Evolutionary conservation across 2,888 invertebrate genomes (phyloP).

Genomic region (Mayetiola destructor): DNA sequence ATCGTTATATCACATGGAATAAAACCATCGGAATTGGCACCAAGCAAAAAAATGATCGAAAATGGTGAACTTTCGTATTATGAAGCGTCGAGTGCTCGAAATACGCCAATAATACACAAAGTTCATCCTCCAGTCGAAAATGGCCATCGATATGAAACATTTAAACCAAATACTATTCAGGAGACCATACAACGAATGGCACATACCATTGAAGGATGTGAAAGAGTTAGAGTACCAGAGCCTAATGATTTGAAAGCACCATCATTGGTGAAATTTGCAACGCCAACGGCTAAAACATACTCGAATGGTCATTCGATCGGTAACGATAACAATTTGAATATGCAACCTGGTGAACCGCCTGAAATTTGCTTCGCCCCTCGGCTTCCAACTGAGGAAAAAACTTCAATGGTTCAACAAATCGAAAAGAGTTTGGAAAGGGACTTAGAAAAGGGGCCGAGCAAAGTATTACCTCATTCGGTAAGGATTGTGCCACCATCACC

Average conservation of each 20-base stretch:
- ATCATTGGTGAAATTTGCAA: constrained; percentile 35
- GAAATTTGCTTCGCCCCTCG: constrained; percentile 49
- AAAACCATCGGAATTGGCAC: too few relatives aligned
- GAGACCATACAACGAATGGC: constrained; percentile 26
- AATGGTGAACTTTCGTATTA: too few relatives aligned
- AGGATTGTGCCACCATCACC: constrained; percentile 39
- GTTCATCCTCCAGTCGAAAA: too few relatives aligned
- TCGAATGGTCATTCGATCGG: constrained; percentile 19
- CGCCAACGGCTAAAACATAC: constrained; percentile 24
- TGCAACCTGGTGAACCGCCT: constrained; percentile 54
- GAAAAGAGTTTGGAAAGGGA: constrained; percentile 42
- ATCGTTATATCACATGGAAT: too few relatives aligned
- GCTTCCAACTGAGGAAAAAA: constrained; percentile 35
- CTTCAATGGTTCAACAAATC: constrained; percentile 42
- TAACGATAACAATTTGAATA: constrained; percentile 33
- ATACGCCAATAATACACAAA: too few relatives aligned
- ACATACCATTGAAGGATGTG: constrained; percentile 22
- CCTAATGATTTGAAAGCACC: constrained; percentile 37
- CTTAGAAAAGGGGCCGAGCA: constrained; percentile 38
- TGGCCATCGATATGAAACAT: too few relatives aligned
- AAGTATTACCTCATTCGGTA: constrained; percentile 40
- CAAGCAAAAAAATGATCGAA: too few relatives aligned
- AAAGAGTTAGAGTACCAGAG: constrained; percentile 14
- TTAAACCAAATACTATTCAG: constrained; percentile 20
- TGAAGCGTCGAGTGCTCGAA: too few relatives aligned